Base-by-base conservation (phyloP, 1,140 invertebrate genomes). In the Psix sp. region DNA sequence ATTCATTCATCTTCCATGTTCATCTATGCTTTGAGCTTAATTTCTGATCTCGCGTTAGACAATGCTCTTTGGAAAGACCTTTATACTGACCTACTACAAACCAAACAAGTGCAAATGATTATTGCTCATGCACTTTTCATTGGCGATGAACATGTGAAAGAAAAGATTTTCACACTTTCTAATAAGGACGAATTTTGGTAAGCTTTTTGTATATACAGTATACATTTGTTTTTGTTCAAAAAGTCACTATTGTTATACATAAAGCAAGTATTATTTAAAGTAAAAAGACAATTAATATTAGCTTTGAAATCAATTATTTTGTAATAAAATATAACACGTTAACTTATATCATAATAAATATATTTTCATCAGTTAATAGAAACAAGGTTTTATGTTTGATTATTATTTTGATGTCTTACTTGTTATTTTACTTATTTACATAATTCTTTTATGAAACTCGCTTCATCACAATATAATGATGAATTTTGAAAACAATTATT, bases 101-200 rank as follows among this genome's bases (percentile, higher is more conserved):
- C 82, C 4, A 88, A 84, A 68, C 84, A 88, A 76, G 84, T 89
- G 7, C 88, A 89, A 71, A 87, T 87, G 77, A 80, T 88, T 6
- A 80, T 90, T 21, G 89, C 89, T 5, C 74, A 88, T 31, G 88
- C 86, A 9, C 78, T 91, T 9, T 89, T 86, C 67, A 83, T 78
- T 3, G 86, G 88, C 7, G 83, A 86, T 6, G 77, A 73, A 42
- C 77, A 86, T 18, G 84, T 88, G 5, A 90, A 89, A 39, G 77
- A 83, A 54, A 84, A 87, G 59, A 83, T 88, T n/a, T 76, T 90
- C 0, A 80, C 84, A 57, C 77, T 90, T 14, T 82, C 82, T 11
- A 78, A 84, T 1, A 83, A 82, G n/a, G 57, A 78, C 7, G 80
- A 80, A 38, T 89, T 88, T 76, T 86, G 86, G 21, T 79, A 80